These are phyloP conservation scores for Parasteatoda lunata DNA, from an alignment of 2,888 invertebrate genomes.

Conservation along the genomic window DNA sequence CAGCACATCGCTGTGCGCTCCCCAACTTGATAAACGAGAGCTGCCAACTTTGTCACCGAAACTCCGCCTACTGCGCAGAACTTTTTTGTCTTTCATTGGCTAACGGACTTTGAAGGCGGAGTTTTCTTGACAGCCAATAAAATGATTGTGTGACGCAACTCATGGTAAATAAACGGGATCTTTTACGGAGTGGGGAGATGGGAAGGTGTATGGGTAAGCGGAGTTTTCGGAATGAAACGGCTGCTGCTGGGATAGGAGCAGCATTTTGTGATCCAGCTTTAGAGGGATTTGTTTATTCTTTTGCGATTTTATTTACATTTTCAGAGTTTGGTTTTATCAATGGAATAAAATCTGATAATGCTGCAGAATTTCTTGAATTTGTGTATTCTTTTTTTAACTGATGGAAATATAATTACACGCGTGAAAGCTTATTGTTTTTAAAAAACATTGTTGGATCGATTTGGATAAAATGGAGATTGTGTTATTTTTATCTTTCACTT, in stretches of 20 bases:
- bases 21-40: conserved; percentile 63
- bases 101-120: conserved; percentile 30
- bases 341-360: too few relatives aligned
- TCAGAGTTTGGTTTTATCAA: too few relatives aligned
- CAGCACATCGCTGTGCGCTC: conserved; percentile 3
- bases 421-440: too few relatives aligned
- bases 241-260: not conserved
- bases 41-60: conserved; percentile 63
- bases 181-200: conserved; percentile 21
- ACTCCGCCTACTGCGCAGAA: conserved; percentile 27
- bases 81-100: conserved; percentile 26
- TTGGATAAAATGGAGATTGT: too few relatives aligned
- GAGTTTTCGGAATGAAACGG: not conserved
- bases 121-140: conserved; percentile 66
- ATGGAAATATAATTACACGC: too few relatives aligned
- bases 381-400: too few relatives aligned
- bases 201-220: not conserved
- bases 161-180: conserved; percentile 28
- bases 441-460: too few relatives aligned
- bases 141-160: conserved; percentile 63
- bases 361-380: too few relatives aligned
- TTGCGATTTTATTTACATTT: not conserved
- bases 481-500: too few relatives aligned
- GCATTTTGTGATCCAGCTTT: not conserved
- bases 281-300: not conserved